phyloP scores from a whole-genome alignment of 1,140 invertebrate genomes.

The Heliconius hermathena region DNA sequence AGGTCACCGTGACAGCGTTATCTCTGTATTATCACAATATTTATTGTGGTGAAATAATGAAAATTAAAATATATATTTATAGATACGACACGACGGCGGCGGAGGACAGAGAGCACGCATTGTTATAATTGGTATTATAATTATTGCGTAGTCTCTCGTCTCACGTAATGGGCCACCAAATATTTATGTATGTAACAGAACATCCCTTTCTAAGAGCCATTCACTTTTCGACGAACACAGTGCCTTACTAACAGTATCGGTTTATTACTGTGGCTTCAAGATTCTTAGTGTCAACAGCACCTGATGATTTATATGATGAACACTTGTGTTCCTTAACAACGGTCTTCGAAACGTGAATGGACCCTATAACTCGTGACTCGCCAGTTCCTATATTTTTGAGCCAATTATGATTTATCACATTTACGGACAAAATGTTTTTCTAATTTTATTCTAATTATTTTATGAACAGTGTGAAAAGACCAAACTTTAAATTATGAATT shows the following conservation, averaged over 20 bases:
- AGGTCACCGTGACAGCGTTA: conserved; percentile 45
- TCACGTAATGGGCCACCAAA: conserved; percentile 32
- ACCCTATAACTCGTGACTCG: conserved; percentile 38
- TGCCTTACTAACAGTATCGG: neutral
- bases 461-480: neutral
- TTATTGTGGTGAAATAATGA: conserved; percentile 8
- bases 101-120: conserved; percentile 31
- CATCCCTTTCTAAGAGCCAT: conserved; percentile 45
- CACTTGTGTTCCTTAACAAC: neutral
- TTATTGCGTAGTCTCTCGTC: conserved; percentile 24
- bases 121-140: conserved; percentile 9
- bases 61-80: conserved; percentile 12
- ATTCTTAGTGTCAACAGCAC: neutral
- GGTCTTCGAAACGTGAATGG: conserved; percentile 38
- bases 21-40: conserved; percentile 14
- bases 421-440: neutral
- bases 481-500: conserved; percentile 13
- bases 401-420: conserved; percentile 1
- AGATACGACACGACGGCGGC: conserved; percentile 42
- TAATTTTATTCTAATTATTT: neutral
- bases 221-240: conserved; percentile 40
- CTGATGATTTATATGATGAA: neutral
- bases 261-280: neutral
- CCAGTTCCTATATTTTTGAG: conserved; percentile 20
- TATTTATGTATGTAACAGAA: conserved; percentile 43